Evolutionary conservation across 2,888 invertebrate species (phyloP), one percentile per base, ranked within the genome.

Genomic region (Amblyteles armatorius): DNA sequence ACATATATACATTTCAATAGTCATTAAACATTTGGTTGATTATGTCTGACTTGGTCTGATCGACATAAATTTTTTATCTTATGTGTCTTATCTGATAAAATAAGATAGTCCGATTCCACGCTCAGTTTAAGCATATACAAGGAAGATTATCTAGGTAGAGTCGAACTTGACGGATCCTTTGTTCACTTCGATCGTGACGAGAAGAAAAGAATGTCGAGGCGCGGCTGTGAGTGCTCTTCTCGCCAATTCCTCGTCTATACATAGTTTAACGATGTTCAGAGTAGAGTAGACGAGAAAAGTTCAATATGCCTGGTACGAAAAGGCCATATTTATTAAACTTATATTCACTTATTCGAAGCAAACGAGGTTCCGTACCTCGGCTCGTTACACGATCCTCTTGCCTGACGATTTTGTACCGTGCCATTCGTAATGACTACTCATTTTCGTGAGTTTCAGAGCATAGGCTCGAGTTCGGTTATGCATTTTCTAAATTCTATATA

Each of bases 401-500:
- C 36, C 36, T 50, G 79, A 48, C 36, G 36, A 72, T 72, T 79
- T 65, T 55, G 33, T 72, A 72, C 36, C 72, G 79, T 72, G 72
- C 19, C 65, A 79, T 72, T 72, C 72, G 52, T 44, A 65, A 79
- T 44, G 65, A 72, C 72, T 40, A 19, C 72, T 72, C 40, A 72
- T 79, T 79, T 79, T 65, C 79, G 65, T 55, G 79, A 72, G 52
- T 79, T 79, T 79, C 72, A 79, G 79, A 79, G 79, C 79, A 79
- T 79, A 72, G 13, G 65, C 7, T n/a, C n/a, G 36, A 48, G 19
- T 5, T 7, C 52, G 19, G 60, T 63, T 29, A 63, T 63, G 6
- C 57, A 26, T 57, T 57, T 57, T 63, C 16, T 33, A 33, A n/a
- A 33, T n/a, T 16, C 29, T 29, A 6, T 9, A 33, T 29, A 22